phyloP scores from a whole-genome alignment of 2,113 vertebrate genomes.

The Mus spicilegus region DNA sequence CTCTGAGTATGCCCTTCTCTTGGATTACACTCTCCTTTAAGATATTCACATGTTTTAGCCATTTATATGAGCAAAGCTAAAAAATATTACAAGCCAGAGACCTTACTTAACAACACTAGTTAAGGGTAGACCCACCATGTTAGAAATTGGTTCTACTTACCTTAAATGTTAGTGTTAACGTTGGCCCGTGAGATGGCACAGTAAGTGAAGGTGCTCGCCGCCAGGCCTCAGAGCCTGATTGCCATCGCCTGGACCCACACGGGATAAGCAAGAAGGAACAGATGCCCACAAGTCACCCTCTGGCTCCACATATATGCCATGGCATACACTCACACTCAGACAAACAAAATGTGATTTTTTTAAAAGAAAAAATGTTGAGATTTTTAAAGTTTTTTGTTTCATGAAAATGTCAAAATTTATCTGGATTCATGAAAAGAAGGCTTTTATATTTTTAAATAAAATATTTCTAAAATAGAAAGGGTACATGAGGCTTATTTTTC shows the following conservation, averaged over 20 bases:
- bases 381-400: neutral
- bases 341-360: neutral
- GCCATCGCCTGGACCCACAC: neutral
- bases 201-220: neutral
- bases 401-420: slow-evolving; percentile 43
- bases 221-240: neutral
- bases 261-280: neutral
- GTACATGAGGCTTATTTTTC: neutral
- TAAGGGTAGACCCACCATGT: neutral
- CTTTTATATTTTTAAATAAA: slow-evolving; percentile 22
- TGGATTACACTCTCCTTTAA: slow-evolving; percentile 41
- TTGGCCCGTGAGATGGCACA: neutral
- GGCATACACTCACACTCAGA: neutral
- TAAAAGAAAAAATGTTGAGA: neutral
- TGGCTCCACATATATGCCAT: neutral
- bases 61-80: slow-evolving; percentile 9
- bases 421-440: neutral
- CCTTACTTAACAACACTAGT: neutral
- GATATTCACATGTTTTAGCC: neutral
- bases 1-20: neutral
- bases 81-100: neutral
- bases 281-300: neutral
- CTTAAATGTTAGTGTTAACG: neutral
- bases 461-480: slow-evolving; percentile 22
- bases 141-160: neutral